These are phyloP conservation scores for Xyrauchen texanus DNA, from an alignment of 2,113 vertebrate species.

Conservation along the genomic window DNA sequence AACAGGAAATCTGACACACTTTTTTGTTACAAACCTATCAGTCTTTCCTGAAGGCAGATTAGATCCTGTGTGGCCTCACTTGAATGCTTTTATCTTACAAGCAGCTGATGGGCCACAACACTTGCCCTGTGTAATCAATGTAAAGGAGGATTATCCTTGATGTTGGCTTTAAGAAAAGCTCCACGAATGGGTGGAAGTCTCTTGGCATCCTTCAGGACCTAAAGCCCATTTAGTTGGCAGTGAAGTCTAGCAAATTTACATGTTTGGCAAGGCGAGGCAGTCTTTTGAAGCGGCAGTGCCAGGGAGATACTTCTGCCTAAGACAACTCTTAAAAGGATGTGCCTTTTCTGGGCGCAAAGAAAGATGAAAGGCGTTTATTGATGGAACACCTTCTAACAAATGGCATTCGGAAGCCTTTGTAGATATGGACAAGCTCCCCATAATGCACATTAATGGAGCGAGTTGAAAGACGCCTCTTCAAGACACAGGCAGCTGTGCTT, in stretches of 20 bases:
- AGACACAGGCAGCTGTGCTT: conserved; percentile 63
- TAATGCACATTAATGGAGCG: conserved; percentile 63
- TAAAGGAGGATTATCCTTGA: conserved; percentile 53
- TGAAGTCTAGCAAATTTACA: conserved; percentile 40
- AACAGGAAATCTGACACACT: conserved; percentile 17
- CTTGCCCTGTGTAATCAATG: conserved; percentile 52
- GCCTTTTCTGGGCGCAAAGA: conserved; percentile 31
- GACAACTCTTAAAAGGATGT: conserved; percentile 30
- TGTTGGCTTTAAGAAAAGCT: conserved; percentile 38
- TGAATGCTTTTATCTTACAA: conserved; percentile 47
- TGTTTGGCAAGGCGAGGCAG: conserved; percentile 41
- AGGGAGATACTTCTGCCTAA: conserved; percentile 7
- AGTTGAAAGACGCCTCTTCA: conserved; percentile 64
- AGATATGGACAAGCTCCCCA: conserved; percentile 52
- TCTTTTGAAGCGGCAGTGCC: background rate
- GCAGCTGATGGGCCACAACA: conserved; percentile 54
- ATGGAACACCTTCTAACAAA: conserved; percentile 58
- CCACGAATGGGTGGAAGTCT: conserved; percentile 13
- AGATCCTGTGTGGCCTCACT: conserved; percentile 44
- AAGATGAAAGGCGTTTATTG: conserved; percentile 70
- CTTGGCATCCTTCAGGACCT: conserved; percentile 49
- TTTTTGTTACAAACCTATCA: conserved; percentile 19
- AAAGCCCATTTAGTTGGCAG: conserved; percentile 46
- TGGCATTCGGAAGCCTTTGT: conserved; percentile 39
- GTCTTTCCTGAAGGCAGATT: conserved; percentile 37